phyloP scores from a whole-genome alignment of 2,797 vertebrate species.

The Avahi laniger region DNA sequence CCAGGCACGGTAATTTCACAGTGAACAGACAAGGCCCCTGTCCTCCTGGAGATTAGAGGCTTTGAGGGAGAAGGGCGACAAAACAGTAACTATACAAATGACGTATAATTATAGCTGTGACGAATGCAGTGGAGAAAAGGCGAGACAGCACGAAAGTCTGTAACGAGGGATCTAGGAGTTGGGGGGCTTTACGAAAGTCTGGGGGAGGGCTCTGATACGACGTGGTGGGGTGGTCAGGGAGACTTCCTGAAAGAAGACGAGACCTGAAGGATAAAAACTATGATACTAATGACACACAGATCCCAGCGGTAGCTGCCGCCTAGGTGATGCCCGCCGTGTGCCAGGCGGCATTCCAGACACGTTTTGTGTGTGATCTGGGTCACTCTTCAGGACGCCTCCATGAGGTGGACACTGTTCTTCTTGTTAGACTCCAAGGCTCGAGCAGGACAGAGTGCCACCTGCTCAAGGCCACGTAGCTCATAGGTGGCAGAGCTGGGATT shows the following conservation, averaged over 20 bases:
- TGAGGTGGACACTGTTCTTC: rapidly evolving
- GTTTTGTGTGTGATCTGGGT: not conserved
- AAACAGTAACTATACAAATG: not conserved
- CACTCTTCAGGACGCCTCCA: not conserved
- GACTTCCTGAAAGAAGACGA: not conserved
- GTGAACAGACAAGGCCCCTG: not conserved
- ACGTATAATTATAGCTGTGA: not conserved
- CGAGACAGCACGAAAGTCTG: too few relatives aligned
- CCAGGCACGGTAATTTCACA: not conserved
- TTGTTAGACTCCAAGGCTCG: not conserved
- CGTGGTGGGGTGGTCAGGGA: not conserved
- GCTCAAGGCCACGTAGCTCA: not conserved
- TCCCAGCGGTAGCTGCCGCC: not conserved
- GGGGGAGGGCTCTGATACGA: too few relatives aligned
- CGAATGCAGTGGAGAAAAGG: not conserved
- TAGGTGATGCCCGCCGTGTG: rapidly evolving
- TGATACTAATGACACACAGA: too few relatives aligned
- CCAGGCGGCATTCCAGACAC: not conserved
- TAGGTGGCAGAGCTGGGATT: not conserved
- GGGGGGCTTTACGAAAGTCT: not conserved
- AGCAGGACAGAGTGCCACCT: not conserved
- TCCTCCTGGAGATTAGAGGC: not conserved
- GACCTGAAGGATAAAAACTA: not conserved
- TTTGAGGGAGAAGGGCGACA: not conserved
- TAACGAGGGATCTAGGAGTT: too few relatives aligned